phyloP scores from a whole-genome alignment of 2,113 vertebrate species.

The Mellivora capensis region DNA sequence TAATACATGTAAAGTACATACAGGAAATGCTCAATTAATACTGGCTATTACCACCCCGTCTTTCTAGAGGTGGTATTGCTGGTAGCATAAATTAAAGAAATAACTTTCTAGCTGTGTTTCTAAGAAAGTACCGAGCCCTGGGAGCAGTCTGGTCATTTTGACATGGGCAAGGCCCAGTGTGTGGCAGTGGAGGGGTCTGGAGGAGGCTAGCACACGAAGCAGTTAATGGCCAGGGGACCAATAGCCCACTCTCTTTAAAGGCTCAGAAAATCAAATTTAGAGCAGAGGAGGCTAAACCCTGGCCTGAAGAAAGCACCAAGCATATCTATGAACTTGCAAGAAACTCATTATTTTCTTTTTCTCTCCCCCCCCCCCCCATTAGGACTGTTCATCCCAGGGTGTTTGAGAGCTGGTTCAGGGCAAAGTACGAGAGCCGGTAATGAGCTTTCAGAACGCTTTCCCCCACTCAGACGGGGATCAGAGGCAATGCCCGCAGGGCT shows the following conservation, averaged over 20 bases:
- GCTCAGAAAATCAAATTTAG: slow-evolving; percentile 15
- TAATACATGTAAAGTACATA: neutral
- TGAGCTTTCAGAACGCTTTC: slow-evolving; percentile 17
- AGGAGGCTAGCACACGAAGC: neutral
- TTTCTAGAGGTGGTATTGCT: neutral
- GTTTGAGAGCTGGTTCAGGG: slow-evolving; percentile 31
- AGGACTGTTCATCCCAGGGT: neutral
- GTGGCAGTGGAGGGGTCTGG: neutral
- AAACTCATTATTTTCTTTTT: slow-evolving; percentile 1
- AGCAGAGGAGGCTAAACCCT: neutral
- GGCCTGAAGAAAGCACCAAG: neutral
- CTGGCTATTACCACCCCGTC: neutral
- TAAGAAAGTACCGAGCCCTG: neutral
- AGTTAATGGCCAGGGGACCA: neutral
- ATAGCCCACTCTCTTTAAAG: neutral
- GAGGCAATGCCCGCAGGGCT: neutral
- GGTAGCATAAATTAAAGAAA: neutral
- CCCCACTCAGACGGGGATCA: slow-evolving; percentile 13
- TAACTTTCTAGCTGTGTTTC: neutral
- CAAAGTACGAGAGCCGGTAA: slow-evolving; percentile 22
- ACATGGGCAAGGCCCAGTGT: neutral
- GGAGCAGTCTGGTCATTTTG: neutral
- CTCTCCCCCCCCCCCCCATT: neutral
- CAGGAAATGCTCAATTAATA: neutral
- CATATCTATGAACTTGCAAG: neutral